These are phyloP conservation scores for Pagrus major DNA, from an alignment of 2,113 vertebrate genomes.

Conservation along the genomic window DNA sequence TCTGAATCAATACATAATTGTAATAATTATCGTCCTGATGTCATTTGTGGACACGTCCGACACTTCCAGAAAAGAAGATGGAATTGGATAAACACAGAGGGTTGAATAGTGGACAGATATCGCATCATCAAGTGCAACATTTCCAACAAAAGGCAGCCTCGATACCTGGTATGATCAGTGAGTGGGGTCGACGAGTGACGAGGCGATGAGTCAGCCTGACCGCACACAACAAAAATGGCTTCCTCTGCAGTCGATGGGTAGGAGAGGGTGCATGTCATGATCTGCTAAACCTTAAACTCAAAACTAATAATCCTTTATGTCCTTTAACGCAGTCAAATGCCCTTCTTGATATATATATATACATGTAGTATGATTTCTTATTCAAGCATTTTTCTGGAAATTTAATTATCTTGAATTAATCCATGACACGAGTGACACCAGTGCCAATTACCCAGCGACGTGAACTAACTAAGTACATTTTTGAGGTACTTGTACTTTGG, in stretches of 20 bases:
- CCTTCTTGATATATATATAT: neutral
- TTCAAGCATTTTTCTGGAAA: neutral
- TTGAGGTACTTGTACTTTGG: neutral
- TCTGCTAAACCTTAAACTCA: neutral
- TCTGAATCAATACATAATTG: constrained; percentile 86
- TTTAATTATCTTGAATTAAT: constrained; percentile 2
- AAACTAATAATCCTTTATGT: neutral
- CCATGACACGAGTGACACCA: neutral
- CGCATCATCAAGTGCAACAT: constrained; percentile 60
- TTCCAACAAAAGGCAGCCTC: constrained; percentile 73
- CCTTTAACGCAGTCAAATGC: neutral
- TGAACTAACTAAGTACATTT: neutral
- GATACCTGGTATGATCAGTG: constrained; percentile 46
- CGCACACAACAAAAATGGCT: neutral
- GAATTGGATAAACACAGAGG: constrained; percentile 75
- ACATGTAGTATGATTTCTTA: neutral
- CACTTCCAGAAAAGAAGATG: constrained; percentile 71
- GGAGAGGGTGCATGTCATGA: neutral
- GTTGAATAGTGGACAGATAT: constrained; percentile 57
- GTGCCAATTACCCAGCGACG: neutral
- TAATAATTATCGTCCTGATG: constrained; percentile 82
- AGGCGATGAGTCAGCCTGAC: constrained; percentile 51
- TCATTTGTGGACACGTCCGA: constrained; percentile 73
- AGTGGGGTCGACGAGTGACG: neutral
- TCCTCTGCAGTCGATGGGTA: neutral